phyloP scores from a whole-genome alignment of 2,888 invertebrate genomes.

The Drosophila leonis region DNA sequence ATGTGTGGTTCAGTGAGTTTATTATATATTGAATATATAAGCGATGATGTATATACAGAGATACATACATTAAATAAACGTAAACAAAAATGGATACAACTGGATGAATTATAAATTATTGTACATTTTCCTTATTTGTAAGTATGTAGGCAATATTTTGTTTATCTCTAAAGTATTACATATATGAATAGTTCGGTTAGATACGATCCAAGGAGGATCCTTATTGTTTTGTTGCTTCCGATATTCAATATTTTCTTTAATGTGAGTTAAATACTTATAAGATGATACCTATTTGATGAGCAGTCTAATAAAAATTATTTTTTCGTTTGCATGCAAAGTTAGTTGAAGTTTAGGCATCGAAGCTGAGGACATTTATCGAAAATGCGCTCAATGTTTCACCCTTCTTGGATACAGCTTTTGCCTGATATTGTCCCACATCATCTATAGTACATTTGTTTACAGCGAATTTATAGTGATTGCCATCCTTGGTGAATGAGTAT shows the following conservation, averaged over 20 bases:
- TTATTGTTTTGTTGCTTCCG: not conserved
- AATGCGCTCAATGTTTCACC: conserved; percentile 94
- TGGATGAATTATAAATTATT: conserved; percentile 37
- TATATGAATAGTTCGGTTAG: conserved; percentile 26
- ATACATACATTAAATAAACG: conserved; percentile 21
- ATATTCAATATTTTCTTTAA: conserved; percentile 17
- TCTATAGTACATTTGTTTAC: conserved; percentile 90
- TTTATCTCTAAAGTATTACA: conserved; percentile 35
- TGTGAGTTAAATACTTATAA: conserved; percentile 32
- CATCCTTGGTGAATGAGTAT: conserved; percentile 93
- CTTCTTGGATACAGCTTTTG: conserved; percentile 93
- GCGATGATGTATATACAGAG: not conserved
- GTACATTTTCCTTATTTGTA: conserved; percentile 49
- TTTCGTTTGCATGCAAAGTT: not conserved
- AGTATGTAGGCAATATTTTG: conserved; percentile 17
- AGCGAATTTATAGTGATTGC: conserved; percentile 91
- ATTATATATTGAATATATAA: conserved; percentile 13
- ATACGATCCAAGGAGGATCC: conserved; percentile 2
- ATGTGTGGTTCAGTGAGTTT: conserved; percentile 15
- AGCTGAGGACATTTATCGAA: conserved; percentile 91
- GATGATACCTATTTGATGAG: conserved; percentile 41
- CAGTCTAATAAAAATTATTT: conserved; percentile 61
- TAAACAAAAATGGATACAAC: conserved; percentile 18
- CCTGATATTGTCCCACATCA: conserved; percentile 95
- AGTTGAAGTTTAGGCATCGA: conserved; percentile 61